Evolutionary conservation across 1,140 invertebrate genomes (phyloP).

Genomic region (Papilio aristodemus): DNA sequence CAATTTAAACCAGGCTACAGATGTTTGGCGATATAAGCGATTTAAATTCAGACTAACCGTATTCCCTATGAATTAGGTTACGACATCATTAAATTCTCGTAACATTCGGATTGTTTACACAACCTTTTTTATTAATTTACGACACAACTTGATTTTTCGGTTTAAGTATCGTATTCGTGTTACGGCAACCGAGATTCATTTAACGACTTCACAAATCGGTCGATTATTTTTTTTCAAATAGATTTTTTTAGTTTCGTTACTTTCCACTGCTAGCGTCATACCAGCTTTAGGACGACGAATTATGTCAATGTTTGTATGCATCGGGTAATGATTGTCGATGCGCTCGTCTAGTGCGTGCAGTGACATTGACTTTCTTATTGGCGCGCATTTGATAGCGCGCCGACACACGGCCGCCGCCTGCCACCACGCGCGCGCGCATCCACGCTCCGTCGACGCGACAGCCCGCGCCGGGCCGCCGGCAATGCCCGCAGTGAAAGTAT

Average conservation of each 20-base stretch:
- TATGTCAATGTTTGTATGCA: slow-evolving; percentile 44
- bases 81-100: slow-evolving; percentile 48
- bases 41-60: slow-evolving; percentile 59
- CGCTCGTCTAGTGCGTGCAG: slow-evolving; percentile 47
- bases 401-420: slow-evolving; percentile 66
- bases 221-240: not conserved
- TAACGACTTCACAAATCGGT: slow-evolving; percentile 8
- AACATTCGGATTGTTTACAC: slow-evolving; percentile 54
- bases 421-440: slow-evolving; percentile 72
- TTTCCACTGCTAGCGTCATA: slow-evolving; percentile 22
- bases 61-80: slow-evolving; percentile 58
- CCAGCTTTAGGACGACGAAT: slow-evolving; percentile 35
- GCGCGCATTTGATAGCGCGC: slow-evolving; percentile 53
- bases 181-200: slow-evolving; percentile 14
- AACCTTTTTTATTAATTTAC: slow-evolving; percentile 52
- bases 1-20: not conserved
- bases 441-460: slow-evolving; percentile 60
- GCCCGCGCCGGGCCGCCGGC: slow-evolving; percentile 69
- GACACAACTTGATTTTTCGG: slow-evolving; percentile 38
- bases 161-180: slow-evolving; percentile 27
- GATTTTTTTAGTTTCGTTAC: slow-evolving; percentile 1
- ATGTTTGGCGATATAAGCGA: not conserved
- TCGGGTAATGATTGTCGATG: slow-evolving; percentile 43
- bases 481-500: slow-evolving; percentile 80
- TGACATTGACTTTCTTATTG: slow-evolving; percentile 77